Base-by-base conservation (phyloP, 1,140 invertebrate species). In the Bombus pyrosoma region DNA sequence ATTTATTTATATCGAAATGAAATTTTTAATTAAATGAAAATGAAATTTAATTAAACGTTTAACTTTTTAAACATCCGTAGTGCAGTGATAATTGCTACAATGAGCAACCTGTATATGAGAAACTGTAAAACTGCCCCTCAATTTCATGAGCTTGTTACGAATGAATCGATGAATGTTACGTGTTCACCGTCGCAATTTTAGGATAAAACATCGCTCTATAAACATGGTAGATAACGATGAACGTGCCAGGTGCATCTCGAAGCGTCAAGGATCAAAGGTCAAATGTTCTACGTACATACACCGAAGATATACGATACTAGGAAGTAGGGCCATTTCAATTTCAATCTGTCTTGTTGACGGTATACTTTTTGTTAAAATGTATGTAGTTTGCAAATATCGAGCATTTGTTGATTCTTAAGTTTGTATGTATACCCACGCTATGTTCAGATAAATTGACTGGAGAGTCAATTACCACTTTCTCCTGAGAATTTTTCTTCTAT, bases 321-420 rank as follows among this genome's bases (percentile, higher is more conserved):
- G 9, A 57, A 57, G 34, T 37, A 57, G 34, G 28, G 47, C 47
- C 22, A 9, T 57, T 57, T 22, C 32, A 37, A 37, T 12, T 75
- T 53, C 47, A 75, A 75, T 57, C 73, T 75, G 37, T 75, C 39
- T n/a, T 41, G 69, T 12, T 72, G 28, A 41, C 47, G 53, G 13
- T 28, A 28, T 15, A 12, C 43, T 57, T n/a, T 18, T 53, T 53
- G 34, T 75, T 75, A 28, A 75, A 53, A 53, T 53, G 32, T 15
- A 53, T 28, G 28, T 22, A 75, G n/a, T 15, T 75, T 37, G 3
- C 47, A 12, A 15, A 43, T 34, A 25, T 34, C 6, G 47, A 22
- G 22, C 32, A 25, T 37, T 75, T 32, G 32, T 53, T 57, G 22
- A 34, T 37, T 57, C 6, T 12, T 37, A 12, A 32, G 6, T 2